phyloP scores from a whole-genome alignment of 2,113 vertebrate genomes.

The Pseudopodoces humilis region DNA sequence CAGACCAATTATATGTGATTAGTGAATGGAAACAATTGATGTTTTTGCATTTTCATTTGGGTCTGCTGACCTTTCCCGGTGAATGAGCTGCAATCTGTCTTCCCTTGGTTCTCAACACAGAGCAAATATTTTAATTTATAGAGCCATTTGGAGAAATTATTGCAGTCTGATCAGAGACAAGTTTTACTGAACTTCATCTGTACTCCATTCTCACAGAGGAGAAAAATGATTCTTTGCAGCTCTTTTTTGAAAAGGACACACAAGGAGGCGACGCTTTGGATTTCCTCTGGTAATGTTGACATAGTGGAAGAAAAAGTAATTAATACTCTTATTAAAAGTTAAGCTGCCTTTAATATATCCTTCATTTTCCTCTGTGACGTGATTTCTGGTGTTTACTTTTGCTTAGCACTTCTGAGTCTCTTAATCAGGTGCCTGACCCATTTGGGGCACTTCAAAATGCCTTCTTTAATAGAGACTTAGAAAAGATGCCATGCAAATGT shows the following conservation, averaged over 20 bases:
- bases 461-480: background rate
- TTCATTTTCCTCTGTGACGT: constrained; percentile 49
- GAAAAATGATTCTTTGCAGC: background rate
- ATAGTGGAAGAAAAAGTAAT: constrained; percentile 43
- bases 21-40: constrained; percentile 61
- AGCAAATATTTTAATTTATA: constrained; percentile 43
- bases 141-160: constrained; percentile 17
- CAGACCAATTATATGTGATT: constrained; percentile 56
- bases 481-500: background rate
- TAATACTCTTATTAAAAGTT: constrained; percentile 64
- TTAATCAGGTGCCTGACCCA: constrained; percentile 46
- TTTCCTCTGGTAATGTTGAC: constrained; percentile 16
- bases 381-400: constrained; percentile 70
- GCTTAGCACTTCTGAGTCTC: constrained; percentile 33
- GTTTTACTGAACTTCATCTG: background rate
- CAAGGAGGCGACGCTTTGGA: background rate
- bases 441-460: background rate
- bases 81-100: constrained; percentile 25
- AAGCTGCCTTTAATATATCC: constrained; percentile 48
- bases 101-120: background rate
- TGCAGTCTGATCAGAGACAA: background rate
- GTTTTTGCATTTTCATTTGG: constrained; percentile 43
- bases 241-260: background rate
- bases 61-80: constrained; percentile 16
- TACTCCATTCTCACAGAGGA: background rate